phyloP scores from a whole-genome alignment of 2,113 vertebrate species.

The Hyla sarda region DNA sequence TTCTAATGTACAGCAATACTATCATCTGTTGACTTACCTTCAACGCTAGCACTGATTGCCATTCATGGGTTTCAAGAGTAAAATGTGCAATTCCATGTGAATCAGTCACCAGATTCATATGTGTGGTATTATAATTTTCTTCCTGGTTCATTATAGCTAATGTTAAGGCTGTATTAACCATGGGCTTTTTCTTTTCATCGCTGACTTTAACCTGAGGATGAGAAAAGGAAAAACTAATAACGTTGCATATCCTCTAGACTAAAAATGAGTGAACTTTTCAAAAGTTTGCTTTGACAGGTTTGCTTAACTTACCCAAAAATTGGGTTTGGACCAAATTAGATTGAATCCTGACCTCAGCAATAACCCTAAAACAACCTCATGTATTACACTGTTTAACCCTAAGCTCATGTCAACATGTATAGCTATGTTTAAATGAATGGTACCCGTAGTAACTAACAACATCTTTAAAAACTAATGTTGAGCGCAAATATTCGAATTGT shows the following conservation, averaged over 20 bases:
- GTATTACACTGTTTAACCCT: too few species aligned
- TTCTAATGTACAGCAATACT: neutral
- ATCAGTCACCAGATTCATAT: slow-evolving; percentile 60
- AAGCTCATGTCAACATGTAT: too few species aligned
- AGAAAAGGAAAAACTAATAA: neutral
- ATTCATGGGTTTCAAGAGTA: slow-evolving; percentile 64
- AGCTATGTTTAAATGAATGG: too few species aligned
- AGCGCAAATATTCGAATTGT: too few species aligned
- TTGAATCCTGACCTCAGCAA: too few species aligned
- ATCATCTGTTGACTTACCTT: slow-evolving; percentile 58
- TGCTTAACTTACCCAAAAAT: too few species aligned
- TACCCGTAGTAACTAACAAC: too few species aligned
- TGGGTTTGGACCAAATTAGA: too few species aligned
- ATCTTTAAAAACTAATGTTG: too few species aligned
- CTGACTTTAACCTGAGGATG: neutral
- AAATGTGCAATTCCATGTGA: slow-evolving; percentile 64
- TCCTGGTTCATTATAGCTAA: neutral
- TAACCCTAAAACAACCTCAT: too few species aligned
- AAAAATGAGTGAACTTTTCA: too few species aligned
- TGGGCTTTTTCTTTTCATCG: neutral
- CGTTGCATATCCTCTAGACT: neutral
- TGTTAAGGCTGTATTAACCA: neutral
- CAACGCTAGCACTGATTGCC: slow-evolving; percentile 64
- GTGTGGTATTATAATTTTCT: neutral
- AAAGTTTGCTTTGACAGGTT: too few species aligned